Evolutionary conservation across 2,888 invertebrate species (phyloP).

Genomic region (Noctua fimbriata): DNA sequence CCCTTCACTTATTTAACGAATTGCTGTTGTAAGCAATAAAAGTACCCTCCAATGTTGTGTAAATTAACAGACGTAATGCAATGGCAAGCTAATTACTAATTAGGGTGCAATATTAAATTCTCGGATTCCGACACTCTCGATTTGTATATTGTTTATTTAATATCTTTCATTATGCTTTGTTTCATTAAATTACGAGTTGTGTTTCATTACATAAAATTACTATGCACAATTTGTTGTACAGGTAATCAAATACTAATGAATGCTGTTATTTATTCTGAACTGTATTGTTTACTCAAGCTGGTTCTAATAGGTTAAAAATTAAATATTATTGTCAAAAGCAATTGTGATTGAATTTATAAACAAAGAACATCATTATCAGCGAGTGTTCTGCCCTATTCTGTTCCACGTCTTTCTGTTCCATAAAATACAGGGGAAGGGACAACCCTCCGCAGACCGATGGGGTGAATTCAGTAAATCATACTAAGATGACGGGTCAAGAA

Average conservation of each 20-base stretch:
- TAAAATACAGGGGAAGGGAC: no score
- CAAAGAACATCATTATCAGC: not conserved
- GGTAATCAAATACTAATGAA: slow-evolving; percentile 15
- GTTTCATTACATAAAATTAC: slow-evolving; percentile 27
- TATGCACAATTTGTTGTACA: slow-evolving; percentile 13
- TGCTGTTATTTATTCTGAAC: not conserved
- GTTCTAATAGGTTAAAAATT: not conserved
- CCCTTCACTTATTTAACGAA: slow-evolving; percentile 21
- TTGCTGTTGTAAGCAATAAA: slow-evolving; percentile 64
- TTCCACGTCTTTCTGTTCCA: no score
- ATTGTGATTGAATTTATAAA: not conserved
- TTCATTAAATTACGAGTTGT: not conserved
- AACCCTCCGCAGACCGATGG: no score
- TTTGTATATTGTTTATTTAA: slow-evolving; percentile 10
- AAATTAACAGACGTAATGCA: slow-evolving; percentile 65
- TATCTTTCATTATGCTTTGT: not conserved
- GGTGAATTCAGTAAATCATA: no score
- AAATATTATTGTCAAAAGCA: not conserved
- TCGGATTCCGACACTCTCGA: slow-evolving; percentile 12
- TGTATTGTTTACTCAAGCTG: not conserved
- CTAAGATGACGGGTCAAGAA: no score
- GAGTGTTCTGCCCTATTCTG: no score
- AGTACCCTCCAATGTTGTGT: slow-evolving; percentile 65
- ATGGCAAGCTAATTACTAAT: slow-evolving; percentile 40
- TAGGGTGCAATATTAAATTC: slow-evolving; percentile 43